phyloP scores from a whole-genome alignment of 92 coral and sea anemone species.

The Micromussa lordhowensis region DNA sequence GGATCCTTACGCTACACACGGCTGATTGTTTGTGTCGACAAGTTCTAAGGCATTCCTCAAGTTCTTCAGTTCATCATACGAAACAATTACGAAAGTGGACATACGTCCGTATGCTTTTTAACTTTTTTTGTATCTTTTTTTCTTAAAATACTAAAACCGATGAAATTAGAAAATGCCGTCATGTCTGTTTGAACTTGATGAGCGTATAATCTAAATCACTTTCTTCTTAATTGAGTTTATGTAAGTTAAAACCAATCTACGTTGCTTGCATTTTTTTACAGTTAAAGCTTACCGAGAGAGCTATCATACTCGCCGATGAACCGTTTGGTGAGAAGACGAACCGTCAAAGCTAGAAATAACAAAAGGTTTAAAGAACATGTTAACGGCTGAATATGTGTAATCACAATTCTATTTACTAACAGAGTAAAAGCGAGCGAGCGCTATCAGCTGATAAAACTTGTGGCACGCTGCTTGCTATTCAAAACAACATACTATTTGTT shows the following conservation, averaged over 20 bases:
- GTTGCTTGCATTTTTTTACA: not conserved
- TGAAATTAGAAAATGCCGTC: not conserved
- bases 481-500: slow-evolving; percentile 1
- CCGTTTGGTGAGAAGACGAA: slow-evolving; percentile 57
- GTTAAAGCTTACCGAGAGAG: slow-evolving; percentile 15
- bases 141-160: not conserved
- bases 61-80: too few relatives aligned
- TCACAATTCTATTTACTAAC: not conserved
- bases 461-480: not conserved
- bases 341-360: slow-evolving; percentile 48
- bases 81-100: not conserved
- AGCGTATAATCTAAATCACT: not conserved
- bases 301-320: slow-evolving; percentile 60
- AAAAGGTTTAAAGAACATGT: not conserved
- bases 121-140: too few relatives aligned
- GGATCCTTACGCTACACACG: too few relatives aligned
- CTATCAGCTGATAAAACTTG: not conserved
- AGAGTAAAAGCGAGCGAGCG: not conserved
- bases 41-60: too few relatives aligned
- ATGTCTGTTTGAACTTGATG: not conserved
- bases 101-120: not conserved
- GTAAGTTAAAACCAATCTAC: not conserved
- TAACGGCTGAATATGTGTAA: not conserved
- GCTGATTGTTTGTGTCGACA: too few relatives aligned
- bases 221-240: not conserved